These are phyloP conservation scores for Eulemur macaco DNA, from an alignment of 2,113 vertebrate genomes.

Conservation along the genomic window DNA sequence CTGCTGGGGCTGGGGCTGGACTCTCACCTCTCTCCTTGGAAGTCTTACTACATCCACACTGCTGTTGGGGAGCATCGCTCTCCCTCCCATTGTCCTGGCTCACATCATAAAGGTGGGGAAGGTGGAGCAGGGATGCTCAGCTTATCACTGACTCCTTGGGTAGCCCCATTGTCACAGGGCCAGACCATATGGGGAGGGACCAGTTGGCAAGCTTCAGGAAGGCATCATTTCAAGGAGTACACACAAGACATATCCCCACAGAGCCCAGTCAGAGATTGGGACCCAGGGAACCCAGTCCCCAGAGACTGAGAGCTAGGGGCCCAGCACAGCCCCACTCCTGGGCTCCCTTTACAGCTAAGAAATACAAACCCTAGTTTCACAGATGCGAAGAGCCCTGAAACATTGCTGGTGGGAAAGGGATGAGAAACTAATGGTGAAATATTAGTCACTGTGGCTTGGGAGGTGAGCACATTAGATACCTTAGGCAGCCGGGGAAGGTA, in stretches of 20 bases:
- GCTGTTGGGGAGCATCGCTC: background rate
- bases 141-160: background rate
- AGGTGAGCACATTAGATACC: constrained; percentile 62
- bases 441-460: background rate
- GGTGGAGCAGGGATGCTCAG: background rate
- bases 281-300: background rate
- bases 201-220: background rate
- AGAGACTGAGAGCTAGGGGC: background rate
- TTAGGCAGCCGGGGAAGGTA: constrained; percentile 71
- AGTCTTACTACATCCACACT: background rate
- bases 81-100: background rate
- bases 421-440: background rate
- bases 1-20: background rate
- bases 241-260: background rate
- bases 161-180: background rate
- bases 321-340: background rate
- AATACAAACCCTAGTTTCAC: background rate
- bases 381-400: background rate
- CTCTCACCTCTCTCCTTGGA: background rate
- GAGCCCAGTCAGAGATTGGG: background rate
- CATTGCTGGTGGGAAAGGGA: background rate
- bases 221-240: background rate
- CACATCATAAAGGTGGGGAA: constrained; percentile 45
- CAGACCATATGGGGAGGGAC: background rate
- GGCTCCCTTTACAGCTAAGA: background rate